phyloP scores from a whole-genome alignment of 2,797 vertebrate species.

The Cheirogaleus major region DNA sequence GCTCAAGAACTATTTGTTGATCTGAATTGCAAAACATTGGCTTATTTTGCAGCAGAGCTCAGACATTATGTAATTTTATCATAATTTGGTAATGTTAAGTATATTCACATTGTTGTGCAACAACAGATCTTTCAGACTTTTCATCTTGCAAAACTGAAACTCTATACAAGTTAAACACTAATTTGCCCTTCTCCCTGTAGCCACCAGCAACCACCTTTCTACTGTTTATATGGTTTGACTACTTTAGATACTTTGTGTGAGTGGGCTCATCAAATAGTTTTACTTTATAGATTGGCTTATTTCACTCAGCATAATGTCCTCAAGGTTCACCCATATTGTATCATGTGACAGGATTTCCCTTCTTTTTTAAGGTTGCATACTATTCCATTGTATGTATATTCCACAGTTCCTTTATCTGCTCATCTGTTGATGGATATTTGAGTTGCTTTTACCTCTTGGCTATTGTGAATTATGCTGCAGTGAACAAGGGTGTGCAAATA shows the following conservation, averaged over 20 bases:
- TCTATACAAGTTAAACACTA: background rate
- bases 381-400: background rate
- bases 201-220: background rate
- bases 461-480: background rate
- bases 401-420: background rate
- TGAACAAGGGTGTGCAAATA: background rate
- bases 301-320: background rate
- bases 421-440: background rate
- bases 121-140: background rate
- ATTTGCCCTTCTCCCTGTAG: background rate
- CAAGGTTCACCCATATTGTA: background rate
- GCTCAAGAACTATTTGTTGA: constrained; percentile 32
- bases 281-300: background rate
- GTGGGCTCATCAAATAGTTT: background rate
- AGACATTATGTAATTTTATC: constrained; percentile 31
- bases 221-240: background rate
- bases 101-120: background rate
- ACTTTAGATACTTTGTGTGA: background rate
- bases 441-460: background rate
- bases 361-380: background rate
- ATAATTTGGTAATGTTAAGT: background rate
- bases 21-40: background rate
- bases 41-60: constrained; percentile 34
- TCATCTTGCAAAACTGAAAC: background rate
- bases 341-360: background rate